These are phyloP conservation scores for Sceloporus tristichus DNA, from an alignment of 2,113 vertebrate species.

Conservation along the genomic window DNA sequence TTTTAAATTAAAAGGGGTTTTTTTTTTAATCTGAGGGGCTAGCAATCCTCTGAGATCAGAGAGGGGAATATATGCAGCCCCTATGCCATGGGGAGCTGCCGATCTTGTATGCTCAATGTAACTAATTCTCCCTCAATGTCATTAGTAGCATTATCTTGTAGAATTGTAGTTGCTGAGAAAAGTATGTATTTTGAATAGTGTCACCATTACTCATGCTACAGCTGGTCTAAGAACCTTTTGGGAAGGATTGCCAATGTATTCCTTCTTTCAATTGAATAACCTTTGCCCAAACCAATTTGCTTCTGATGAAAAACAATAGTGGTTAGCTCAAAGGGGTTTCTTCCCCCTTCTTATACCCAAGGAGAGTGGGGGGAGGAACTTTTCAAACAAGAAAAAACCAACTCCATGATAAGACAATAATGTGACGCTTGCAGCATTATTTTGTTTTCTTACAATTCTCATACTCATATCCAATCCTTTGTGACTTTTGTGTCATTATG, in stretches of 20 bases:
- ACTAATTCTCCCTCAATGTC: not conserved
- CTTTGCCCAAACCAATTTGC: conserved; percentile 7
- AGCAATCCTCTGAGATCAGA: too few relatives aligned
- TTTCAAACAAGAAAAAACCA: not conserved
- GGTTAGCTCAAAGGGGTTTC: not conserved
- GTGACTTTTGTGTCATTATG: not conserved
- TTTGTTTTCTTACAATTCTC: conserved; percentile 13
- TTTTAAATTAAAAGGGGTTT: too few relatives aligned
- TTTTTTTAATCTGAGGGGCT: too few relatives aligned
- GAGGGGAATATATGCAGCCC: too few relatives aligned
- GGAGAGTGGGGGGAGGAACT: not conserved
- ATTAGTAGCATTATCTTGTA: conserved; percentile 18
- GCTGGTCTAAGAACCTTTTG: conserved; percentile 4
- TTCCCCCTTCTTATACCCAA: not conserved
- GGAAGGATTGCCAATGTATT: not conserved
- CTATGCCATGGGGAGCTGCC: too few relatives aligned
- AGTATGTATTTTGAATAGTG: not conserved
- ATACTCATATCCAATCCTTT: not conserved
- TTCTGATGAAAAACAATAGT: conserved; percentile 3
- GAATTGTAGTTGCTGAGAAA: not conserved
- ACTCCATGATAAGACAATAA: conserved; percentile 14
- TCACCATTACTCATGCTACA: not conserved
- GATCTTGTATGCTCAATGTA: too few relatives aligned
- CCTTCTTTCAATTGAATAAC: conserved; percentile 42
- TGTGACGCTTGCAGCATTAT: conserved; percentile 33